Conservation (phyloP, 2,113 vertebrate genomes). For the Collichthys lucidus region DNA sequence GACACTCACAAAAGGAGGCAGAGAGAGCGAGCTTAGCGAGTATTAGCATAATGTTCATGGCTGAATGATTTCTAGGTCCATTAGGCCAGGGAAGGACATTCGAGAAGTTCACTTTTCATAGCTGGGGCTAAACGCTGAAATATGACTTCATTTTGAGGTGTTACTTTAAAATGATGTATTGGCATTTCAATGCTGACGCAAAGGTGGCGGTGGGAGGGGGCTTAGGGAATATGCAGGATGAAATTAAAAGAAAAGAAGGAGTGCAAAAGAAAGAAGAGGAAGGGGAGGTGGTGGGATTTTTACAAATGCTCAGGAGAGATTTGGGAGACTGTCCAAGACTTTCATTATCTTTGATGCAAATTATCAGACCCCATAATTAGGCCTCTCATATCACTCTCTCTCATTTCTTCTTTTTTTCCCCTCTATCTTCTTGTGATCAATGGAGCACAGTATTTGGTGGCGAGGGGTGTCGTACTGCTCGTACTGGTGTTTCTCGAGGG, state of each 20-base stretch:
- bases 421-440: slow-evolving; percentile 72
- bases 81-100: slow-evolving; percentile 80
- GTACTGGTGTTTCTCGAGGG: slow-evolving; percentile 47
- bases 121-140: slow-evolving; percentile 72
- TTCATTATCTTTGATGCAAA: slow-evolving; percentile 85
- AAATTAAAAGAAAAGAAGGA: slow-evolving; percentile 56
- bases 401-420: slow-evolving; percentile 50
- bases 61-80: slow-evolving; percentile 79
- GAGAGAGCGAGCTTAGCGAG: slow-evolving; percentile 74
- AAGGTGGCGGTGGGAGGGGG: slow-evolving; percentile 6
- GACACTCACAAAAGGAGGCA: slow-evolving; percentile 81
- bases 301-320: slow-evolving; percentile 72
- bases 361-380: slow-evolving; percentile 83
- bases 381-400: slow-evolving; percentile 72
- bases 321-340: slow-evolving; percentile 83
- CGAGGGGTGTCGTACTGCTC: slow-evolving; percentile 52
- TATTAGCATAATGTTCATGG: slow-evolving; percentile 83
- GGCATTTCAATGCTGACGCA: slow-evolving; percentile 61
- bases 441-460: slow-evolving; percentile 62
- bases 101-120: slow-evolving; percentile 78
- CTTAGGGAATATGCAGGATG: slow-evolving; percentile 56
- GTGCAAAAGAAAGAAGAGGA: slow-evolving; percentile 34
- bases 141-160: slow-evolving; percentile 72
- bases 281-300: slow-evolving; percentile 27
- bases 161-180: slow-evolving; percentile 77